These are phyloP conservation scores for Maniola jurtina DNA, from an alignment of 1,140 invertebrate species.

Conservation along the genomic window DNA sequence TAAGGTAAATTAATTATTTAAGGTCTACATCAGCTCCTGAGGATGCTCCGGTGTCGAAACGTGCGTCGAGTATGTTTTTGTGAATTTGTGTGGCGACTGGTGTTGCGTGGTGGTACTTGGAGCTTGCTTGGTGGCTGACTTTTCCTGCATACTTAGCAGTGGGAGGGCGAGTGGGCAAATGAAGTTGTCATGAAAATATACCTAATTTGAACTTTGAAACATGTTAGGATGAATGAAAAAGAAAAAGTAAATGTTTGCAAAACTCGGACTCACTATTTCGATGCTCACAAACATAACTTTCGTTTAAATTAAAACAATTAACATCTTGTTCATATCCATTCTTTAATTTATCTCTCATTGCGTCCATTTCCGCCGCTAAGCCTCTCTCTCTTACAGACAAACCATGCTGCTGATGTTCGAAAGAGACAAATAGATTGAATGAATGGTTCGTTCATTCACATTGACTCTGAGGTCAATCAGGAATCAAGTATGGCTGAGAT, in stretches of 20 bases:
- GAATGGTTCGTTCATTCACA: constrained; percentile 50
- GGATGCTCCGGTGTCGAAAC: too few relatives aligned
- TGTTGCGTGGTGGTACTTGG: too few relatives aligned
- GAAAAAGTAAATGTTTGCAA: not conserved
- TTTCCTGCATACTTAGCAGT: too few relatives aligned
- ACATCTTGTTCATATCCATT: constrained; percentile 26
- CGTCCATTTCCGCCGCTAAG: constrained; percentile 20
- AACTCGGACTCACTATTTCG: not conserved
- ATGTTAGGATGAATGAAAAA: too few relatives aligned
- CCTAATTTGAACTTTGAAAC: too few relatives aligned
- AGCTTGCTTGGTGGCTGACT: too few relatives aligned
- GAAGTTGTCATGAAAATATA: too few relatives aligned
- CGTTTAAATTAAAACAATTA: constrained; percentile 14
- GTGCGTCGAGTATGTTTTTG: too few relatives aligned
- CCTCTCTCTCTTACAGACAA: constrained; percentile 10
- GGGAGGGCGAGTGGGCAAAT: too few relatives aligned
- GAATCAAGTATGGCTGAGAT: constrained; percentile 40
- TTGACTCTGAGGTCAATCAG: constrained; percentile 60
- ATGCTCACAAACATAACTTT: not conserved
- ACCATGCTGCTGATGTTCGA: not conserved
- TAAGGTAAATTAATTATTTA: too few relatives aligned
- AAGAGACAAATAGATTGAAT: constrained; percentile 30
- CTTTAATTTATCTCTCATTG: constrained; percentile 32
- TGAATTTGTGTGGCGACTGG: too few relatives aligned
- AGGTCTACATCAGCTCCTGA: too few relatives aligned